Conservation (phyloP, 2,797 vertebrate genomes). For the Sus cebifrons region DNA sequence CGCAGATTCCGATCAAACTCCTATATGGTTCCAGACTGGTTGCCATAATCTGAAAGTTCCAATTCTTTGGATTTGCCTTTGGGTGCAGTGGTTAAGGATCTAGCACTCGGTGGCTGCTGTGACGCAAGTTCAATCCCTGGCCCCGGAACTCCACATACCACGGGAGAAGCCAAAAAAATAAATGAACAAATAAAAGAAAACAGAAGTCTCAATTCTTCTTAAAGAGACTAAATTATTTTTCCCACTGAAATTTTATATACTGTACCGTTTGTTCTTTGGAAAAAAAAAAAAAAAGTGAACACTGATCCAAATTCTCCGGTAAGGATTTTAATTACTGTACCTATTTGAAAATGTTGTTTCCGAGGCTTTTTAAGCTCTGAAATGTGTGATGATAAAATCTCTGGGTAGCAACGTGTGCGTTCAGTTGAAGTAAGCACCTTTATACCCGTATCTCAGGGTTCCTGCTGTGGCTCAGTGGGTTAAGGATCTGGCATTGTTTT, state of each 20-base stretch:
- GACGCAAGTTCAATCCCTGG: too few species aligned
- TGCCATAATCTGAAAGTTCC: not conserved
- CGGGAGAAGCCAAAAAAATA: too few species aligned
- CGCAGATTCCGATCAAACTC: not conserved
- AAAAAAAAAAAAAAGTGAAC: not conserved
- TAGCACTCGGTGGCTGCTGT: too few species aligned
- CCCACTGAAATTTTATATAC: not conserved
- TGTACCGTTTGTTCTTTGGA: not conserved
- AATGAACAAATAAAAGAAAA: too few species aligned
- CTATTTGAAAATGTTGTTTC: not conserved
- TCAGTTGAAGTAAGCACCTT: not conserved
- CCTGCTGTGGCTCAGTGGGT: too few species aligned
- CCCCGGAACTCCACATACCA: too few species aligned
- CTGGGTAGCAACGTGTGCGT: fast-evolving
- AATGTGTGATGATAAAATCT: not conserved
- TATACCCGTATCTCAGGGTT: too few species aligned
- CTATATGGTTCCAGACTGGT: not conserved
- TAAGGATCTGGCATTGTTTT: too few species aligned
- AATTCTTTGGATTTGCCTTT: not conserved
- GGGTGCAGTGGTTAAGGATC: too few species aligned
- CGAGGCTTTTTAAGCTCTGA: not conserved
- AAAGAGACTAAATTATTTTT: not conserved
- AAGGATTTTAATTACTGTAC: not conserved
- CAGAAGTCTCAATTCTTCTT: not conserved
- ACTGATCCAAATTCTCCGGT: not conserved